phyloP scores from a whole-genome alignment of 2,797 vertebrate species.

The Poecile montanus region DNA sequence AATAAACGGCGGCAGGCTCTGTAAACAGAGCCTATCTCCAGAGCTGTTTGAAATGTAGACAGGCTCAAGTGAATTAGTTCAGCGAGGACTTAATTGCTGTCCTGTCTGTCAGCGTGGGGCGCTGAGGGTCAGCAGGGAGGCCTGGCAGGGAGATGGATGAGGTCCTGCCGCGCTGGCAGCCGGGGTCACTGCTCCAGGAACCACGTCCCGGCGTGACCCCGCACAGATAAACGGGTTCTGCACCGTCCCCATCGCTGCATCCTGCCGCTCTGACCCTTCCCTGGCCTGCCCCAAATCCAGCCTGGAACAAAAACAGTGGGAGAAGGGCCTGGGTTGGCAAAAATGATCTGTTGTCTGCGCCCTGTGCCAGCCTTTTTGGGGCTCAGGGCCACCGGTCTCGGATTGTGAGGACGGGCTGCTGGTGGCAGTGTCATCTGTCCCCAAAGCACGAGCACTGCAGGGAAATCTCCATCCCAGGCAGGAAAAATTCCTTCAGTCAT shows the following conservation, averaged over 20 bases:
- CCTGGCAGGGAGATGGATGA: slow-evolving; percentile 60
- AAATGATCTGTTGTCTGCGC: rapidly evolving
- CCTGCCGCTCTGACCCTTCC: slow-evolving; percentile 11
- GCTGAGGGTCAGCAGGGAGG: slow-evolving; percentile 54
- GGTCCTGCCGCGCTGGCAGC: slow-evolving; percentile 32
- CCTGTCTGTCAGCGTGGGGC: slow-evolving; percentile 65
- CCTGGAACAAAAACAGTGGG: background rate
- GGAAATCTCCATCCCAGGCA: background rate
- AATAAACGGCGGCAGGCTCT: slow-evolving; percentile 47
- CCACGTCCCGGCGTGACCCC: slow-evolving; percentile 57
- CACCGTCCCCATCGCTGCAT: background rate
- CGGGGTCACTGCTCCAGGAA: slow-evolving; percentile 56
- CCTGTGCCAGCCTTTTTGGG: rapidly evolving
- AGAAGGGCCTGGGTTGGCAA: background rate
- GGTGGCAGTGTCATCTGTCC: background rate
- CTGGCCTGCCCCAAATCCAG: background rate
- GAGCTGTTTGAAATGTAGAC: slow-evolving; percentile 67
- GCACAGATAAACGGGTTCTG: slow-evolving; percentile 1
- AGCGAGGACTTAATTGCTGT: slow-evolving; percentile 60
- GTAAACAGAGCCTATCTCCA: slow-evolving; percentile 64
- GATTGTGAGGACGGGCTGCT: rapidly evolving
- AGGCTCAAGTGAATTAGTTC: slow-evolving; percentile 69
- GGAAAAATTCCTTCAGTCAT: background rate
- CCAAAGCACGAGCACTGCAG: rapidly evolving
- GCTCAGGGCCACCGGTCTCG: rapidly evolving